Percentiles rank a stretch among this genome's conserved stretches.
These are phyloP conservation scores for Leucozona laternaria DNA, from an alignment of 2,888 invertebrate species.

Conservation along the genomic window DNA sequence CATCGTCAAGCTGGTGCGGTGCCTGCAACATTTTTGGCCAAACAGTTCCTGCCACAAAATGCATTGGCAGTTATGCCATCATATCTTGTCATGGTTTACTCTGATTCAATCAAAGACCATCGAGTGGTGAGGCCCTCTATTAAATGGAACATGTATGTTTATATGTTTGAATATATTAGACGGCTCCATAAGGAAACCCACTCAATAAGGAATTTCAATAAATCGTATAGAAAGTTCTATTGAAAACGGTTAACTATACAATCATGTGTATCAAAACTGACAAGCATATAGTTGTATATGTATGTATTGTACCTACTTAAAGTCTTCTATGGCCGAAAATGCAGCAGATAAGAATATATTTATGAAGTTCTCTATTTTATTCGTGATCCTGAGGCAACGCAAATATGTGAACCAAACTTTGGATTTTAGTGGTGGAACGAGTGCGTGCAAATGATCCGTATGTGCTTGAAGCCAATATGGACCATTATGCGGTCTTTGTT, in stretches of 20 bases:
- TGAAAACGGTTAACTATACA: background rate
- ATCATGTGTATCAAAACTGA: constrained; percentile 1
- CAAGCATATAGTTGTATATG: background rate
- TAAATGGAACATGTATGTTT: background rate
- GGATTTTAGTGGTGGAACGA: background rate
- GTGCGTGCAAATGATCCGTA: constrained; percentile 10
- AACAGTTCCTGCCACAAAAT: constrained; percentile 7
- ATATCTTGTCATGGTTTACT: constrained; percentile 7
- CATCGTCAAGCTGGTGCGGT: background rate
- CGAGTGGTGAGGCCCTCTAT: background rate
- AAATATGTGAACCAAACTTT: background rate
- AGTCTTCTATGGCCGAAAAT: background rate
- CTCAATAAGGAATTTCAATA: constrained; percentile 9
- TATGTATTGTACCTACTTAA: background rate
- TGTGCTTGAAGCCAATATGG: constrained; percentile 7
- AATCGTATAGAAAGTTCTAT: constrained; percentile 5
- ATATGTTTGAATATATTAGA: background rate
- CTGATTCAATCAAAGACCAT: constrained; percentile 15
- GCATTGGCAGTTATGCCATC: background rate
- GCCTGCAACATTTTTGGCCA: constrained; percentile 8
- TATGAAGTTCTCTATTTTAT: constrained; percentile 12
- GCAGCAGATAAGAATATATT: background rate
- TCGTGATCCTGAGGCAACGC: background rate
- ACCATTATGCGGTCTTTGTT: constrained; percentile 7
- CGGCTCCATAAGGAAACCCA: background rate